phyloP scores from a whole-genome alignment of 2,888 invertebrate genomes.

The Papilio gigon region DNA sequence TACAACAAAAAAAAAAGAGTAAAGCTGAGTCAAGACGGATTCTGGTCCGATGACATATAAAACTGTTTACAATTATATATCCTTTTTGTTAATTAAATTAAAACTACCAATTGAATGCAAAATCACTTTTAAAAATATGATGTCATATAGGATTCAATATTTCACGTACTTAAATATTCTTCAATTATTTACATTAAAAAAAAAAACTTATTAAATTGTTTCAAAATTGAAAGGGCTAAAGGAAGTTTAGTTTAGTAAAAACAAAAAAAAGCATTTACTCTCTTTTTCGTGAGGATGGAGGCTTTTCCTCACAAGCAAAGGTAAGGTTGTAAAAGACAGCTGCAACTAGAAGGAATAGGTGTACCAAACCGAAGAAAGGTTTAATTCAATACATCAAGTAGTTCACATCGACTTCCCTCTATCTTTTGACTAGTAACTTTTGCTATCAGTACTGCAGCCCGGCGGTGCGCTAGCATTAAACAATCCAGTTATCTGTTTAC shows the following conservation, averaged over 20 bases:
- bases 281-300: too few relatives aligned
- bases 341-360: too few relatives aligned
- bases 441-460: not conserved
- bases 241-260: too few relatives aligned
- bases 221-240: too few relatives aligned
- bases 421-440: not conserved
- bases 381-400: too few relatives aligned
- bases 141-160: not conserved
- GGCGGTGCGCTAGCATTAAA: not conserved
- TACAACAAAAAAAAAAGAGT: not conserved
- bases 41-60: not conserved
- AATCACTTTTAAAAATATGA: conserved; percentile 7
- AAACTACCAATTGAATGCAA: not conserved
- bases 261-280: too few relatives aligned
- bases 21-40: conserved; percentile 16
- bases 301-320: too few relatives aligned
- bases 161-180: not conserved
- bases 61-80: not conserved
- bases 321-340: too few relatives aligned
- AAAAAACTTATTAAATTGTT: too few relatives aligned
- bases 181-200: not conserved
- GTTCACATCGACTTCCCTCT: too few relatives aligned
- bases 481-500: not conserved
- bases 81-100: conserved; percentile 18
- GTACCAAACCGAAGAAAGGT: too few relatives aligned